Base-by-base conservation (phyloP, 53 echinoderm and acorn worm genomes). In the Antedon mediterranea region DNA sequence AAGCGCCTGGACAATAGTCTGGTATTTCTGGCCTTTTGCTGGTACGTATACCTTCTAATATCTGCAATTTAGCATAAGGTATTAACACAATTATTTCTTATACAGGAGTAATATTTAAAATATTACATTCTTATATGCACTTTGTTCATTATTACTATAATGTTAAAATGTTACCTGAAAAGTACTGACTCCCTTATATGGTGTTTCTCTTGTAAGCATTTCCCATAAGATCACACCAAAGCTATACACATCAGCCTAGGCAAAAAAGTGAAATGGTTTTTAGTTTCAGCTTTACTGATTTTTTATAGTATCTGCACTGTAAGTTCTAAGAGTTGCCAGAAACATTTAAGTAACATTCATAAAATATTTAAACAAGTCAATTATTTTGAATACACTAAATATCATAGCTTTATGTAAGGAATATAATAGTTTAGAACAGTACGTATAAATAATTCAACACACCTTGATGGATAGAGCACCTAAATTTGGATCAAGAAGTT, bases 161-260 rank as follows among this genome's bases (percentile, higher is more conserved):
- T n/a, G n/a, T n/a, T n/a, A n/a, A n/a, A n/a, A n/a, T 76, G 77
- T 72, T 87, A 88, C 88, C 88, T 88, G 88, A 57, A 84, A 88
- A 13, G 84, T 77, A 43, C 81, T 80, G 32, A 88, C 80, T 57
- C 88, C 88, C 70, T 76, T 73, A 34, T 81, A 88, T 0, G 88
- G 88, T n/a, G 37, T 33, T 11, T 74, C 5, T 34, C 84, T 81
- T 0, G 88, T 88, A 31, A 84, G 32, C 88, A 88, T 88, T 77
- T 88, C 88, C 88, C 88, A 88, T 29, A 88, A 28, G 26, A 88
- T 84, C 14, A 88, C 34, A 11, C 84, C 88, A 88, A 88, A 88
- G 43, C 88, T 88, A 78, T 88, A 88, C 28, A 88, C 88, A 70
- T 88, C 88, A 43, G 74, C 88, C 88, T 88, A 80, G 29, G 32